Base-by-base conservation (phyloP, 2,113 vertebrate genomes). In the Archocentrus centrarchus region DNA sequence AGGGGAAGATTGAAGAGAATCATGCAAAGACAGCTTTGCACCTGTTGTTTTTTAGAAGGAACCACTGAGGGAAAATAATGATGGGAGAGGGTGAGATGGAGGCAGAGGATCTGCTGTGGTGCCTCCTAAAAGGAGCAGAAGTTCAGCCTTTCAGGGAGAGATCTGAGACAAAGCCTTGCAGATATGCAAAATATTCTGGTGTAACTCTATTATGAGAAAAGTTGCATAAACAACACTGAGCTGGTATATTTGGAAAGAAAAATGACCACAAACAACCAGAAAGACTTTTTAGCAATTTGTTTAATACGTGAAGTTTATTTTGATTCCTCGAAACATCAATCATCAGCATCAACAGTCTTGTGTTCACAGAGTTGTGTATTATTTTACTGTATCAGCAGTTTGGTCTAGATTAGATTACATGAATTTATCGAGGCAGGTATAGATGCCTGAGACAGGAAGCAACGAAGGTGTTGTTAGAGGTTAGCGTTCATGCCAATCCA, bases 401-500 rank as follows among this genome's bases (percentile, higher is more conserved):
- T 27, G 27, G 2, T 27, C 11, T 47, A 4, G 44, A 47, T 73
- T 14, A 47, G 11, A 47, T 47, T 47, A 32, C 53, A 70, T 70
- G 5, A 70, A 53, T 17, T 53, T 50, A 50, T 30, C 50, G 53
- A 53, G 11, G 66, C 17, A 53, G 30, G 50, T 53, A 4, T 32
- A 5, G 5, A 32, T 6, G 32, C 32, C 32, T 32, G 32, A 32
- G 3, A 32, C 32, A 32, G 6, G 32, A 32, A 27, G 5, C 22
- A 24, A 20, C 32, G 3, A 20, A 68, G 14, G 22, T 58, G 7
- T 15, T 18, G 70, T 88, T 89, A 98, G 64, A 98, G 97, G 91
- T 96, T 98, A 30, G 97, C 94, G 90, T 91, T 97, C 82, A 96
- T 96, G 84, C 97, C 90, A 86, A 97, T 96, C 98, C 98, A 99